Evolutionary conservation across 1,140 invertebrate species (phyloP).

Genomic region (Lordiphosa mommai): DNA sequence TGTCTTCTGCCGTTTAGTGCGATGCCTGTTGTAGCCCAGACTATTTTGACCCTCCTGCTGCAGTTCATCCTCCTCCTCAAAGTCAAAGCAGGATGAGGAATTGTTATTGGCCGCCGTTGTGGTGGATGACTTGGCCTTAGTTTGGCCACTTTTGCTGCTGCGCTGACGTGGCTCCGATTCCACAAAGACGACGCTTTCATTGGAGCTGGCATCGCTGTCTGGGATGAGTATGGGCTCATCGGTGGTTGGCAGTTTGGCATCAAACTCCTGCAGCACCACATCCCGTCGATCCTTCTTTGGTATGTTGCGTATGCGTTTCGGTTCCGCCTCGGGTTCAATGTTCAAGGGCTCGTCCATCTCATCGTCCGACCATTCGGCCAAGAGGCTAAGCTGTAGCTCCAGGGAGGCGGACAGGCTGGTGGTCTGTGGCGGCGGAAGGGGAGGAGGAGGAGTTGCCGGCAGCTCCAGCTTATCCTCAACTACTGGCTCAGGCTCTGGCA

Average conservation of each 20-base stretch:
- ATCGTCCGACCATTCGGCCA: conserved; percentile 60
- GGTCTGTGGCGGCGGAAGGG: neutral
- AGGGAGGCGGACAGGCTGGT: conserved; percentile 12
- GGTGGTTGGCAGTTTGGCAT: neutral
- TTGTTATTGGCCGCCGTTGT: conserved; percentile 14
- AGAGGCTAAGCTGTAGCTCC: conserved; percentile 37
- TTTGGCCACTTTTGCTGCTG: neutral
- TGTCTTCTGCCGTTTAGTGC: conserved; percentile 1
- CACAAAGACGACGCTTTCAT: conserved; percentile 56
- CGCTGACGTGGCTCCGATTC: conserved; percentile 32
- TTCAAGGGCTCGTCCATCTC: conserved; percentile 33
- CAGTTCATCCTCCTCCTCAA: conserved; percentile 51
- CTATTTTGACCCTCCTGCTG: conserved; percentile 23
- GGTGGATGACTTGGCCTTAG: neutral
- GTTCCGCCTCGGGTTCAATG: neutral
- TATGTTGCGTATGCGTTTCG: conserved; percentile 65
- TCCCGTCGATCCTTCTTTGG: conserved; percentile 77
- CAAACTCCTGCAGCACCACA: conserved; percentile 50
- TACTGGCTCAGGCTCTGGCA: no score
- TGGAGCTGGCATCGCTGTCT: conserved; percentile 63
- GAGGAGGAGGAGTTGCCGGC: neutral
- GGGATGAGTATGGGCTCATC: conserved; percentile 52
- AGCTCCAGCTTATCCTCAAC: no score
- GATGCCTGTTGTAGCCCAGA: conserved; percentile 22
- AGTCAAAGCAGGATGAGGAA: conserved; percentile 54